A percentile compares a stretch with the other conserved stretches of the same genome.
phyloP scores from a whole-genome alignment of 2,113 vertebrate species.

The Cololabis saira region DNA sequence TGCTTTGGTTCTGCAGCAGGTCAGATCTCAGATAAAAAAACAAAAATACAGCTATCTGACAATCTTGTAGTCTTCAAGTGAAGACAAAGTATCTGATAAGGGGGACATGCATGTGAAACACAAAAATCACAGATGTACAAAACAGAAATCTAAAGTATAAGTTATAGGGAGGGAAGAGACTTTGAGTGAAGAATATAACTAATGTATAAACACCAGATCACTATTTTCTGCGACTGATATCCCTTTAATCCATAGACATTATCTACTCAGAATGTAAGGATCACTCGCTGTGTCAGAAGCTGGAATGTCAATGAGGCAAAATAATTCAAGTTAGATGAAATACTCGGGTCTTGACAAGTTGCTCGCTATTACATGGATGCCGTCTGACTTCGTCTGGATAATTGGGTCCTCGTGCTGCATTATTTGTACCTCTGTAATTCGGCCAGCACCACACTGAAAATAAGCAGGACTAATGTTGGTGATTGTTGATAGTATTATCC shows the following conservation, averaged over 20 bases:
- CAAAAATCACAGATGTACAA: too few species aligned
- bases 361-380: constrained; percentile 54
- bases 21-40: too few species aligned
- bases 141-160: too few species aligned
- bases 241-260: constrained; percentile 74
- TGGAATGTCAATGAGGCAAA: constrained; percentile 72
- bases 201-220: constrained; percentile 67
- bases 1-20: background rate
- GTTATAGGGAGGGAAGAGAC: background rate
- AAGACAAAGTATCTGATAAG: too few species aligned
- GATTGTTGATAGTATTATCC: constrained; percentile 20
- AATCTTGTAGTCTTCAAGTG: too few species aligned
- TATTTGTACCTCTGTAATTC: constrained; percentile 59
- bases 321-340: constrained; percentile 75
- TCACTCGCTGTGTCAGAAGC: constrained; percentile 70
- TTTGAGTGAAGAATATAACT: background rate
- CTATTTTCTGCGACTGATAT: constrained; percentile 67
- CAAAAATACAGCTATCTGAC: too few species aligned
- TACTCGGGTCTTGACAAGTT: constrained; percentile 61
- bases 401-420: constrained; percentile 54
- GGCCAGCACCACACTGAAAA: constrained; percentile 45
- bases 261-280: constrained; percentile 74
- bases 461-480: constrained; percentile 37
- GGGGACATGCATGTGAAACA: too few species aligned
- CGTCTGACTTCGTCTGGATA: constrained; percentile 57